Percentiles rank a stretch among this genome's conserved stretches.
These are phyloP conservation scores for Sanderia malayensis DNA, from an alignment of 30 jellyfish, hydroid and myxozoan species.

Conservation along the genomic window DNA sequence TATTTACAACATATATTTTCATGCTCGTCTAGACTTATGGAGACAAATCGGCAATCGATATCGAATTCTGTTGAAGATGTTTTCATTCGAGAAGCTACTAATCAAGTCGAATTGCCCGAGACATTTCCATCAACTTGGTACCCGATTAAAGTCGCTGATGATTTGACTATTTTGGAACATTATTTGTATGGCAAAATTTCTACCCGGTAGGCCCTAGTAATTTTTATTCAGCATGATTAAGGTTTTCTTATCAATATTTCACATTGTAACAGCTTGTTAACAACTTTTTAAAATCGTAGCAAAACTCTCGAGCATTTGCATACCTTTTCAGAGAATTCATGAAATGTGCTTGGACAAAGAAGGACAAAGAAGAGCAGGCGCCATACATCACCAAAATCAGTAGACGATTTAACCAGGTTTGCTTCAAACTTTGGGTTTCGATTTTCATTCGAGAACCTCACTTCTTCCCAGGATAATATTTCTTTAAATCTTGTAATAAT, in stretches of 20 bases:
- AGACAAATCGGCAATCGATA: conserved; percentile 45
- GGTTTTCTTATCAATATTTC: too few species aligned
- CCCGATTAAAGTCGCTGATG: conserved; percentile 68
- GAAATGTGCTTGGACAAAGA: conserved; percentile 92
- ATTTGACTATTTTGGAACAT: conserved; percentile 78
- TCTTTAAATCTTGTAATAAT: neutral
- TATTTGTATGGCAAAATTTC: conserved; percentile 80
- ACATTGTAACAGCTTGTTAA: too few species aligned
- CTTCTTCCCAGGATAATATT: neutral
- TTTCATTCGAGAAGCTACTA: conserved; percentile 26
- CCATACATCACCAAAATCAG: conserved; percentile 76
- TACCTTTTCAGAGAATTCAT: conserved; percentile 62
- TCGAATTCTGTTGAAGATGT: conserved; percentile 57
- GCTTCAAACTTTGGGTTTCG: neutral
- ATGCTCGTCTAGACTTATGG: conserved; percentile 64
- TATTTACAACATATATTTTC: too few species aligned
- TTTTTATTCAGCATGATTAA: neutral
- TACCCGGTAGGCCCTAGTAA: conserved; percentile 49
- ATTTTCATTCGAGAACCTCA: neutral
- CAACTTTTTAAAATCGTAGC: too few species aligned
- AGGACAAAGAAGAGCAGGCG: conserved; percentile 80
- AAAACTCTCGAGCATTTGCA: too few species aligned
- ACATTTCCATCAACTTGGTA: conserved; percentile 48
- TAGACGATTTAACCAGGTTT: conserved; percentile 82
- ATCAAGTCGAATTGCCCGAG: conserved; percentile 1